phyloP scores from a whole-genome alignment of 2,797 vertebrate species.

The Clarias pachynema region DNA sequence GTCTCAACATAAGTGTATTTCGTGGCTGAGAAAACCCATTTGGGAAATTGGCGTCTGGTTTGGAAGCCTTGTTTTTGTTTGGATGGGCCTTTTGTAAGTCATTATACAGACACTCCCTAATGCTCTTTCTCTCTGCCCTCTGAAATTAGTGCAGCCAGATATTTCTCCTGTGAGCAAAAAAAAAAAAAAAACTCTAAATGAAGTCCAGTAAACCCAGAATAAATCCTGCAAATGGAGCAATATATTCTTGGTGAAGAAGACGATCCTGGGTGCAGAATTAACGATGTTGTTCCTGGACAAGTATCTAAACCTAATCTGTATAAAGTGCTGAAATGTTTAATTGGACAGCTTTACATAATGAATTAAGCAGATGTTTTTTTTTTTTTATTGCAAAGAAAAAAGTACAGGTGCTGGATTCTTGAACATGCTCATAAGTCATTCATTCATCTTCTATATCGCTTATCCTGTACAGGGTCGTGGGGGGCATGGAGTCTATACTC shows the following conservation, averaged over 20 bases:
- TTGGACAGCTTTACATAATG: neutral
- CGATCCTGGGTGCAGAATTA: neutral
- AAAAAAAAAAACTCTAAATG: neutral
- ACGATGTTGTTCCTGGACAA: neutral
- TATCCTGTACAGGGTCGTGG: too few relatives aligned
- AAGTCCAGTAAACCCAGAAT: neutral
- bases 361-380: neutral
- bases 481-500: too few relatives aligned
- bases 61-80: conserved; percentile 2
- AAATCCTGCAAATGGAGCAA: neutral
- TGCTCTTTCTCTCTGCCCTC: neutral
- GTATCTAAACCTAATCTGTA: neutral
- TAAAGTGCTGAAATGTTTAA: neutral
- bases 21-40: neutral
- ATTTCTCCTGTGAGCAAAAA: neutral
- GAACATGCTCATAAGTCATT: neutral
- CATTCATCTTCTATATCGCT: too few relatives aligned
- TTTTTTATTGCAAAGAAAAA: conserved; percentile 1
- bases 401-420: neutral
- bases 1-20: neutral
- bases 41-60: too few relatives aligned
- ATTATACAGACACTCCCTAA: neutral
- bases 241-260: neutral
- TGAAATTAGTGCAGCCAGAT: neutral
- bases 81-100: neutral